These are phyloP conservation scores for Idaea dimidiata DNA, from an alignment of 2,888 invertebrate genomes.

Conservation along the genomic window DNA sequence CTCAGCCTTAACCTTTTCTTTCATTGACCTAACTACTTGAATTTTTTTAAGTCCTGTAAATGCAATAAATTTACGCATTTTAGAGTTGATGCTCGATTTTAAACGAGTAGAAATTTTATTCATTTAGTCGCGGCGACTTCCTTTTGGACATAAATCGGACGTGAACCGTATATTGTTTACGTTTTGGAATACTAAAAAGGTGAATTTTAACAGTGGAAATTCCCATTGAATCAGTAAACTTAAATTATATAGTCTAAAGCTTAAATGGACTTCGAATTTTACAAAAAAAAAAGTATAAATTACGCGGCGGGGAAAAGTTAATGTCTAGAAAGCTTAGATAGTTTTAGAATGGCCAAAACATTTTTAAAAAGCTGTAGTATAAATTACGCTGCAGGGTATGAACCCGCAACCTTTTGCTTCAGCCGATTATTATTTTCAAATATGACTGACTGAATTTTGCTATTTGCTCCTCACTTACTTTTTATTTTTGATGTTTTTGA, in stretches of 20 bases:
- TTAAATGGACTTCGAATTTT: neutral
- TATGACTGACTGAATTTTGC: too few relatives aligned
- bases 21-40: neutral
- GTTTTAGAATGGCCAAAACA: too few relatives aligned
- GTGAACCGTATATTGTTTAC: slow-evolving; percentile 16
- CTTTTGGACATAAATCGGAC: neutral
- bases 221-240: too few relatives aligned
- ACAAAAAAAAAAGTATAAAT: too few relatives aligned
- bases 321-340: too few relatives aligned
- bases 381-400: too few relatives aligned
- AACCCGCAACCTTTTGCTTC: too few relatives aligned
- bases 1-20: neutral
- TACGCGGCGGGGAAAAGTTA: too few relatives aligned
- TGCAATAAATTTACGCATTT: neutral
- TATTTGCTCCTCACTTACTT: too few relatives aligned
- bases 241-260: neutral
- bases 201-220: neutral
- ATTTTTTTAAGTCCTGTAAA: neutral
- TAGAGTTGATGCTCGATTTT: neutral
- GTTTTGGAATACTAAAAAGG: neutral
- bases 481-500: too few relatives aligned
- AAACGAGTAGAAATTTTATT: neutral
- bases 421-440: too few relatives aligned
- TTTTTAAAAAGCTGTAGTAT: too few relatives aligned
- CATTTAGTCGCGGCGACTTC: neutral